Conservation (phyloP, 2,113 vertebrate genomes). For the Mugil cephalus region DNA sequence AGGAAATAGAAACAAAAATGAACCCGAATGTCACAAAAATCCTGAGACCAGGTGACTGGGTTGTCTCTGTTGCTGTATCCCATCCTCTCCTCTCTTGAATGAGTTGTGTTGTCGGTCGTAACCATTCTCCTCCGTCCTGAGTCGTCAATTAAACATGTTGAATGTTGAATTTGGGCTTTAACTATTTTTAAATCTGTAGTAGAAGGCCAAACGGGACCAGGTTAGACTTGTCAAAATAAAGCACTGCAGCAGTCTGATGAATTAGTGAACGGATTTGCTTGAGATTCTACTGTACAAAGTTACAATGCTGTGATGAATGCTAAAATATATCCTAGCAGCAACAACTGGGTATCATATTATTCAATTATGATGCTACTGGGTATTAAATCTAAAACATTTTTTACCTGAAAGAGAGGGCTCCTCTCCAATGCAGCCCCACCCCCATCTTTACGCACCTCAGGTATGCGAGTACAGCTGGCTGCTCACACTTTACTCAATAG, state of each 20-base stretch:
- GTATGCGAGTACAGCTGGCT: conserved; percentile 71
- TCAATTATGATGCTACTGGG: neutral
- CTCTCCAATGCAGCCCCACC: conserved; percentile 30
- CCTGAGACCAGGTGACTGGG: too few species aligned
- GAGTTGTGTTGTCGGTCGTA: too few species aligned
- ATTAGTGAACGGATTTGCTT: neutral
- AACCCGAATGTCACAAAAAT: too few species aligned
- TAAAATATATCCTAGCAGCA: too few species aligned
- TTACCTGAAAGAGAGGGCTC: neutral
- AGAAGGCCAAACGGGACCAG: neutral
- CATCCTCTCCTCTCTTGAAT: too few species aligned
- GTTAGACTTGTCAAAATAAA: neutral
- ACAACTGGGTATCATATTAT: too few species aligned
- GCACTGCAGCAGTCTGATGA: neutral
- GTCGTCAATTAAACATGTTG: too few species aligned
- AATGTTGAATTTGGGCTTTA: neutral
- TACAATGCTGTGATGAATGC: too few species aligned
- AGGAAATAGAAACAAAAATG: too few species aligned
- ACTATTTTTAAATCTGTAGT: neutral
- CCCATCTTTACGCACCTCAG: conserved; percentile 64
- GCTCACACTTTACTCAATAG: conserved; percentile 37
- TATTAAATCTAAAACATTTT: neutral
- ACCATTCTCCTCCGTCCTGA: too few species aligned
- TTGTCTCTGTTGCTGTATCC: too few species aligned
- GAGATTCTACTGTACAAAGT: neutral